Evolutionary conservation across 2,797 vertebrate species (phyloP).

Genomic region (Leucoraja ocellata): DNA sequence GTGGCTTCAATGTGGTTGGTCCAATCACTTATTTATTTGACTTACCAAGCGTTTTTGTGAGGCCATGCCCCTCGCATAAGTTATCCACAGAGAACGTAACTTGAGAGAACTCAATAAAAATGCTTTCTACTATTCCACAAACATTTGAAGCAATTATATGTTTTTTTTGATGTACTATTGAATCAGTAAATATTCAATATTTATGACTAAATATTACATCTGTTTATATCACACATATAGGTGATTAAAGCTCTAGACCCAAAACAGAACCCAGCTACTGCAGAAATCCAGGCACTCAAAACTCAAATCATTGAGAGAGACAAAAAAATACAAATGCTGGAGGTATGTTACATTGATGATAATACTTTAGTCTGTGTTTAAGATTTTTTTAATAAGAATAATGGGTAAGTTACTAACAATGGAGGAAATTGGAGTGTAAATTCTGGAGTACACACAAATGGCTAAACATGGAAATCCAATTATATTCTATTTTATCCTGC

Average conservation of each 20-base stretch:
- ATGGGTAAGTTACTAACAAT: too few relatives aligned
- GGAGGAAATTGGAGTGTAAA: too few relatives aligned
- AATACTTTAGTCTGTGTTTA: too few relatives aligned
- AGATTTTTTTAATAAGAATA: neutral
- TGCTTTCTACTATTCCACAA: neutral
- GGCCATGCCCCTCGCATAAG: neutral
- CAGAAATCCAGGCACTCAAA: slow-evolving; percentile 85
- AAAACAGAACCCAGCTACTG: slow-evolving; percentile 88
- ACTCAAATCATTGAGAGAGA: slow-evolving; percentile 81
- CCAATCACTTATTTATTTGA: neutral
- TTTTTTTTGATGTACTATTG: neutral
- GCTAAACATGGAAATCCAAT: too few relatives aligned
- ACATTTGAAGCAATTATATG: neutral
- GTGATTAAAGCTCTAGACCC: slow-evolving; percentile 94
- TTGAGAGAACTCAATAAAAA: neutral
- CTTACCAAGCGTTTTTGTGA: neutral
- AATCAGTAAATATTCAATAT: neutral
- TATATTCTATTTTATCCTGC: too few relatives aligned
- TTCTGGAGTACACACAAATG: too few relatives aligned
- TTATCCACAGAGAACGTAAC: neutral
- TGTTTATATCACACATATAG: slow-evolving; percentile 51
- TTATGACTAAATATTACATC: neutral
- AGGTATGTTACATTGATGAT: slow-evolving; percentile 61
- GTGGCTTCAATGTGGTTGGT: too few relatives aligned
- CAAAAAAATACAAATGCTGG: slow-evolving; percentile 75